Conservation (phyloP, 2,113 vertebrate species). For the Centropus unirufus region DNA sequence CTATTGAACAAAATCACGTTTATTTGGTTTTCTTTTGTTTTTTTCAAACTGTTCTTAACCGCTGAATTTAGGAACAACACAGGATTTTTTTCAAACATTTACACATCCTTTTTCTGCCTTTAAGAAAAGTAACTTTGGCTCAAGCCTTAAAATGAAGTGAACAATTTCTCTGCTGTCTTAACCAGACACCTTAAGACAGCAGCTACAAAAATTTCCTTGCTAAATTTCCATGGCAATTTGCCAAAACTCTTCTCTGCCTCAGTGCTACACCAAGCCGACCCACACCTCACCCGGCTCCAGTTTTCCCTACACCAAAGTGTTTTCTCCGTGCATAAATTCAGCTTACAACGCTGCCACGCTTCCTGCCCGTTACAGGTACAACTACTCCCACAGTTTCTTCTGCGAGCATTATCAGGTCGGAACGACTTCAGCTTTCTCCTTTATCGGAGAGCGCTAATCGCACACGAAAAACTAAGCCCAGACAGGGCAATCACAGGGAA, state of each 20-base stretch:
- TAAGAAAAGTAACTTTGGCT: background rate
- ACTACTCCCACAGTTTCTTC: background rate
- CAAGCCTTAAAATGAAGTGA: background rate
- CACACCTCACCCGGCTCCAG: background rate
- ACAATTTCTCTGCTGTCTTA: background rate
- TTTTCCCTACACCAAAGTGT: background rate
- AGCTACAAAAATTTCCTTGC: background rate
- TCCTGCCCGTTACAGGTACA: background rate
- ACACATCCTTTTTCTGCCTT: background rate
- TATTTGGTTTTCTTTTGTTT: background rate
- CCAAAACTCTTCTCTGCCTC: background rate
- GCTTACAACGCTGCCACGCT: accelerated
- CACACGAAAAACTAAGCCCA: background rate
- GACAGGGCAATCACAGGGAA: accelerated
- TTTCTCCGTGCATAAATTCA: background rate
- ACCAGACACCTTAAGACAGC: background rate
- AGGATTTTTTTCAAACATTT: background rate
- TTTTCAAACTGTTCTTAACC: background rate
- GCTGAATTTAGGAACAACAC: background rate
- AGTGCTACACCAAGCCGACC: background rate
- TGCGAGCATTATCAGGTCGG: background rate
- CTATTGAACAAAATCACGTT: accelerated
- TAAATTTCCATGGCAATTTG: background rate
- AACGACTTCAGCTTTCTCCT: background rate
- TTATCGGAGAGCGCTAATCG: background rate